These are phyloP conservation scores for Hemitrygon akajei DNA, from an alignment of 2,797 vertebrate genomes.

Conservation along the genomic window DNA sequence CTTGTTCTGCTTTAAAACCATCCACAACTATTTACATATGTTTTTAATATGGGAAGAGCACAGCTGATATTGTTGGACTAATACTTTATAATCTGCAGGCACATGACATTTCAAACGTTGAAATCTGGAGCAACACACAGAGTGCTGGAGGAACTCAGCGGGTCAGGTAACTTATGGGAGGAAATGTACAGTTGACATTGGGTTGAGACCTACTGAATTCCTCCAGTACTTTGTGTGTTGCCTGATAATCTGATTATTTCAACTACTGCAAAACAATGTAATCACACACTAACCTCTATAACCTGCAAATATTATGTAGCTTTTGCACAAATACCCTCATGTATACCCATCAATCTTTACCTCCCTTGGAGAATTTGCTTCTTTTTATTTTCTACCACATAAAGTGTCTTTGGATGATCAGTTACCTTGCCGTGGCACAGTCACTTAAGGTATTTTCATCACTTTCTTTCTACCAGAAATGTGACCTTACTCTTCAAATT, in stretches of 20 bases:
- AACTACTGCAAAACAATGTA: neutral
- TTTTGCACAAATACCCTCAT: too few species aligned
- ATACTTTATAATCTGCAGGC: neutral
- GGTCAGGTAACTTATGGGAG: too few species aligned
- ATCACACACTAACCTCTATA: neutral
- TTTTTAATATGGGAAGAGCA: neutral
- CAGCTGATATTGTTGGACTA: neutral
- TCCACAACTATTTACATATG: neutral
- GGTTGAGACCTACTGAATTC: too few species aligned
- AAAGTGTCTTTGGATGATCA: neutral
- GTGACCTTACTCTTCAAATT: neutral
- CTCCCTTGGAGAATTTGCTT: neutral
- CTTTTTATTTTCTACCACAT: neutral
- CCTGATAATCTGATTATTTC: neutral
- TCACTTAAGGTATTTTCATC: neutral
- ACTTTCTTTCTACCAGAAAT: neutral
- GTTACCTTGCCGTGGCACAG: neutral
- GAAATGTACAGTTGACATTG: too few species aligned
- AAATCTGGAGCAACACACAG: too few species aligned
- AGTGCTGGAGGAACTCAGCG: too few species aligned
- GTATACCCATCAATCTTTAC: neutral
- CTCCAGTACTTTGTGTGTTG: neutral
- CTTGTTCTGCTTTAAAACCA: neutral
- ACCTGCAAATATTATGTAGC: neutral
- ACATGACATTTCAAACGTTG: too few species aligned